phyloP scores from a whole-genome alignment of 2,888 invertebrate species.

The Melikaiella ostensackeni region DNA sequence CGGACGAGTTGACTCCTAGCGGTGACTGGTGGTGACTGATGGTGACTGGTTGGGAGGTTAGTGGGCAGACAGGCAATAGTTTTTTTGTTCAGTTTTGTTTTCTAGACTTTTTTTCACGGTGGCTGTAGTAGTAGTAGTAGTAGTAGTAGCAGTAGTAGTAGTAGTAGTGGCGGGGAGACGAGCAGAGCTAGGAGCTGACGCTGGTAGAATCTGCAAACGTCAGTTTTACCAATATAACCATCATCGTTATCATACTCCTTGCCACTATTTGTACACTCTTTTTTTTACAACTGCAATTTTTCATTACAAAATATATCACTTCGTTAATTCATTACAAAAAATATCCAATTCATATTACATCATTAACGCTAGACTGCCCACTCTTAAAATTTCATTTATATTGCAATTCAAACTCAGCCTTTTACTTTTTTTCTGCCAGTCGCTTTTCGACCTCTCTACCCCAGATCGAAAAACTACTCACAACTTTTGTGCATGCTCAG shows the following conservation, averaged over 20 bases:
- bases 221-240: slow-evolving; percentile 76
- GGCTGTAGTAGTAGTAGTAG: slow-evolving; percentile 74
- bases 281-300: slow-evolving; percentile 42
- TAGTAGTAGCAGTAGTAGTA: slow-evolving; percentile 65
- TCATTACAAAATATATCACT: slow-evolving; percentile 39
- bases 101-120: slow-evolving; percentile 74
- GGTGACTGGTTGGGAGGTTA: slow-evolving; percentile 77
- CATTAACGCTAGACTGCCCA: slow-evolving; percentile 67
- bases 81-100: slow-evolving; percentile 72
- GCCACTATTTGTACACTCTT: slow-evolving; percentile 61
- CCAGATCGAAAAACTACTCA: slow-evolving; percentile 5
- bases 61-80: slow-evolving; percentile 75
- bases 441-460: background rate
- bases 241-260: slow-evolving; percentile 68
- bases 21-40: slow-evolving; percentile 76
- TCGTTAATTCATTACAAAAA: slow-evolving; percentile 15
- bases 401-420: slow-evolving; percentile 13
- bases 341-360: slow-evolving; percentile 34
- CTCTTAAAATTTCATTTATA: slow-evolving; percentile 59
- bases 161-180: slow-evolving; percentile 75
- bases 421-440: slow-evolving; percentile 1
- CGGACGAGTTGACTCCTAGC: slow-evolving; percentile 68
- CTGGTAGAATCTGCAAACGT: slow-evolving; percentile 77
- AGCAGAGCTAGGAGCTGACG: slow-evolving; percentile 77
- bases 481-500: background rate